phyloP scores from a whole-genome alignment of 2,113 vertebrate genomes.

The Phyllopteryx taeniolatus region DNA sequence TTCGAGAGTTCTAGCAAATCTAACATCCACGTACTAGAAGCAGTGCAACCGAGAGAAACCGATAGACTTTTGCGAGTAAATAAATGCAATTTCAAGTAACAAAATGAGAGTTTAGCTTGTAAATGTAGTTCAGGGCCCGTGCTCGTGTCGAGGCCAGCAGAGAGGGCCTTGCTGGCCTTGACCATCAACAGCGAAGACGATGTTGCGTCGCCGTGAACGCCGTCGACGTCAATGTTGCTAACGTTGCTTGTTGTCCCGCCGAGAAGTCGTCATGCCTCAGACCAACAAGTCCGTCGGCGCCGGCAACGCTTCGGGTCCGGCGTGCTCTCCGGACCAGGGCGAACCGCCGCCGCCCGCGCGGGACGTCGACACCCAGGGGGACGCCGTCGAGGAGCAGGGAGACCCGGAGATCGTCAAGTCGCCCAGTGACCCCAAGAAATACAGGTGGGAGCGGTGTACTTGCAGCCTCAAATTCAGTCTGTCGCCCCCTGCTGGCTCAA shows the following conservation, averaged over 20 bases:
- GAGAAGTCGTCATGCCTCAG: conserved; percentile 62
- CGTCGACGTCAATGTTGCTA: background rate
- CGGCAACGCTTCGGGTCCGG: conserved; percentile 30
- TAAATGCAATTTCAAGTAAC: no score
- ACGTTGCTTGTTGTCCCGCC: background rate
- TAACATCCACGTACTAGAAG: background rate
- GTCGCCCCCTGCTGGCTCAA: background rate
- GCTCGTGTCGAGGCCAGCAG: no score
- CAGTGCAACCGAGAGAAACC: no score
- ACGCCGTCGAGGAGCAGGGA: conserved; percentile 60
- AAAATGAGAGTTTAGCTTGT: no score
- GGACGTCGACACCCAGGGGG: background rate
- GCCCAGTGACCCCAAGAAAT: conserved; percentile 92
- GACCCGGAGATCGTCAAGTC: conserved; percentile 85
- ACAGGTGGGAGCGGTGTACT: conserved; percentile 76
- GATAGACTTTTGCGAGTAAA: no score
- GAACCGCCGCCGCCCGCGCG: conserved; percentile 50
- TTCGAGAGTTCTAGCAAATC: background rate
- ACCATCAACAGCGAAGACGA: no score
- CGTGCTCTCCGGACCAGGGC: conserved; percentile 43
- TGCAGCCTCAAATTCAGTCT: background rate
- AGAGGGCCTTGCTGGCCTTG: no score
- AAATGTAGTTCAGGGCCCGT: no score
- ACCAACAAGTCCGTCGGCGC: conserved; percentile 63
- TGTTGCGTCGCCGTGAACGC: no score